phyloP scores from a whole-genome alignment of 1,140 invertebrate species.

The Aplysia californica region DNA sequence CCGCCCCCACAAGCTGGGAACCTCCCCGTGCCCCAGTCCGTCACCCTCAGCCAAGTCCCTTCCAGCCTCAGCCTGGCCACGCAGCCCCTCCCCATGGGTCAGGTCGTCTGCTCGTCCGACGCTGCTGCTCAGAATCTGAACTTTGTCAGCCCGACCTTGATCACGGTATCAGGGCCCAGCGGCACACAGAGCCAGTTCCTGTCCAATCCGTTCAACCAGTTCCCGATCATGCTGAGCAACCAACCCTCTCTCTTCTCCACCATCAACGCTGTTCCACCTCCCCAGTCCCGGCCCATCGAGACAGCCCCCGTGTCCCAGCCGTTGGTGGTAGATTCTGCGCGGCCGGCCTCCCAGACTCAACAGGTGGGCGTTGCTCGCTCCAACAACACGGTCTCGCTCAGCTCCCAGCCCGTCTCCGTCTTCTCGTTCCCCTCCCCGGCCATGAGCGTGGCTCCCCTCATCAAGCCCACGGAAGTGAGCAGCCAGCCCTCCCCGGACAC shows the following conservation, averaged over 20 bases:
- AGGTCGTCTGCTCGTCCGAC: constrained; percentile 26
- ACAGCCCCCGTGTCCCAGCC: not conserved
- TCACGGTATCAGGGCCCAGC: constrained; percentile 29
- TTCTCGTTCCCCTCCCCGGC: constrained; percentile 21
- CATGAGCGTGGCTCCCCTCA: not conserved
- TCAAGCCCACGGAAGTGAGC: constrained; percentile 5
- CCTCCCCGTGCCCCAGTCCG: constrained; percentile 1
- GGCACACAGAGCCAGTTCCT: constrained; percentile 28
- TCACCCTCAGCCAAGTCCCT: constrained; percentile 18
- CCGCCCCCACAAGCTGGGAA: not conserved
- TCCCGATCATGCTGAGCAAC: constrained; percentile 36
- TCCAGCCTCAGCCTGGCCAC: not conserved
- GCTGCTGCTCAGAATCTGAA: not conserved
- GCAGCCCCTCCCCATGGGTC: constrained; percentile 24
- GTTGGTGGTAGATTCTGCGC: not conserved
- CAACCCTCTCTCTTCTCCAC: constrained; percentile 31
- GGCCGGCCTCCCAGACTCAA: not conserved
- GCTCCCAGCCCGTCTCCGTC: constrained; percentile 13
- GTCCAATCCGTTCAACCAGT: constrained; percentile 30
- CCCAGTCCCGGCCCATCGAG: constrained; percentile 14
- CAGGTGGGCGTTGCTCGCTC: not conserved
- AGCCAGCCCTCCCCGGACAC: constrained; percentile 14
- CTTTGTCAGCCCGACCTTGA: constrained; percentile 32
- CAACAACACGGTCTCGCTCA: not conserved
- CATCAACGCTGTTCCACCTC: constrained; percentile 13